Conservation (phyloP, 2,797 vertebrate genomes). For the Ambastaia sidthimunki region DNA sequence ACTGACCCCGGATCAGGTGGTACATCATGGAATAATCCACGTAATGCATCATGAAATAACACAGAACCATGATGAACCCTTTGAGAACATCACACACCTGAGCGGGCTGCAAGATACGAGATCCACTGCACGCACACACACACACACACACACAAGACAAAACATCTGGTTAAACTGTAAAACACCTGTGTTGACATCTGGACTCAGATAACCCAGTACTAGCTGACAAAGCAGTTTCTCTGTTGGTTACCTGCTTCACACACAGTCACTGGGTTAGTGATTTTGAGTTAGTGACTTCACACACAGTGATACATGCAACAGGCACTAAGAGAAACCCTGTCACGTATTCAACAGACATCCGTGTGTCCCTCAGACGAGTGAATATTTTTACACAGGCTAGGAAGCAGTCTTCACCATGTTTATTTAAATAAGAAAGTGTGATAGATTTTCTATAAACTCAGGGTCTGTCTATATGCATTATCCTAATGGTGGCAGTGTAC, state of each 20-base stretch:
- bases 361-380: neutral
- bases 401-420: too few relatives aligned
- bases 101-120: slow-evolving; percentile 92
- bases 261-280: slow-evolving; percentile 28
- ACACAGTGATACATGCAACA: slow-evolving; percentile 29
- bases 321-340: neutral
- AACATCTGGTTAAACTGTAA: neutral
- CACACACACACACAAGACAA: slow-evolving; percentile 17
- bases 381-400: too few relatives aligned
- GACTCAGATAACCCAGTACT: neutral
- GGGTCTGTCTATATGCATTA: too few relatives aligned
- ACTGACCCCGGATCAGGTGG: slow-evolving; percentile 96
- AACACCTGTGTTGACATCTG: neutral
- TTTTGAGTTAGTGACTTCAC: slow-evolving; percentile 8
- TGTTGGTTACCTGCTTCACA: neutral
- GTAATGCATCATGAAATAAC: slow-evolving; percentile 97
- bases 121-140: slow-evolving; percentile 78
- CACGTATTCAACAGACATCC: neutral
- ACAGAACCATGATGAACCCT: slow-evolving; percentile 91
- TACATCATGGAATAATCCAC: slow-evolving; percentile 99
- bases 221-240: neutral
- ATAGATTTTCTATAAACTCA: too few relatives aligned
- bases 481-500: too few relatives aligned
- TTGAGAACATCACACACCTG: slow-evolving; percentile 97
- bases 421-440: too few relatives aligned